Conservation (phyloP, 92 coral and sea anemone genomes). For the Porites divaricata region DNA sequence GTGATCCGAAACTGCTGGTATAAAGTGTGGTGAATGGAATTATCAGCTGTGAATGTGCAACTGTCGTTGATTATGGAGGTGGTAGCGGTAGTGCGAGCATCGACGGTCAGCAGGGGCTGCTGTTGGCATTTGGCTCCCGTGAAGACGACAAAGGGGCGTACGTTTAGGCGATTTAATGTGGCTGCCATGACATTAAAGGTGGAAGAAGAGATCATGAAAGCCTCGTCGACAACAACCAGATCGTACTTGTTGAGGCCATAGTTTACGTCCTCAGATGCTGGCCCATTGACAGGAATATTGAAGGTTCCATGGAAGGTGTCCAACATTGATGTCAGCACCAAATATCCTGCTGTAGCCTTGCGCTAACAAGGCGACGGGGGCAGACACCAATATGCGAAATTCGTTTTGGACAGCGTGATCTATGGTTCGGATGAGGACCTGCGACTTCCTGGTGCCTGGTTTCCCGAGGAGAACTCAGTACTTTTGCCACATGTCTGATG, state of each 20-base stretch:
- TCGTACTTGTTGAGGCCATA: neutral
- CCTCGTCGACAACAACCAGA: neutral
- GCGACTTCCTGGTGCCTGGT: neutral
- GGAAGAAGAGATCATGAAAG: neutral
- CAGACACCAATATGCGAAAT: neutral
- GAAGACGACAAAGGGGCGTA: neutral
- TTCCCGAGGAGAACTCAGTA: neutral
- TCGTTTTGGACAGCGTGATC: neutral
- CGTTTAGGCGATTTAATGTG: neutral
- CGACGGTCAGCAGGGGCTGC: neutral
- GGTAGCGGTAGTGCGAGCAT: neutral
- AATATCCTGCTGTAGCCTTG: neutral
- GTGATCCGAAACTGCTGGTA: too few species aligned
- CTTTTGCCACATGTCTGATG: neutral
- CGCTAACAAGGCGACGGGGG: neutral
- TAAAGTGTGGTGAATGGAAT: too few species aligned
- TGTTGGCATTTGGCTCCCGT: neutral
- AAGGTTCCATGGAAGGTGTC: neutral
- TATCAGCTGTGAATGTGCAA: too few species aligned
- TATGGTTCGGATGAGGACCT: neutral
- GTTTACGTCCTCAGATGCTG: neutral
- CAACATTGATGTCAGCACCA: neutral
- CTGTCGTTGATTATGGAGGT: too few species aligned
- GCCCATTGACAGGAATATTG: neutral
- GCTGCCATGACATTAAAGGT: neutral